phyloP scores from a whole-genome alignment of 2,797 vertebrate species.

The Steatocranus sp. region DNA sequence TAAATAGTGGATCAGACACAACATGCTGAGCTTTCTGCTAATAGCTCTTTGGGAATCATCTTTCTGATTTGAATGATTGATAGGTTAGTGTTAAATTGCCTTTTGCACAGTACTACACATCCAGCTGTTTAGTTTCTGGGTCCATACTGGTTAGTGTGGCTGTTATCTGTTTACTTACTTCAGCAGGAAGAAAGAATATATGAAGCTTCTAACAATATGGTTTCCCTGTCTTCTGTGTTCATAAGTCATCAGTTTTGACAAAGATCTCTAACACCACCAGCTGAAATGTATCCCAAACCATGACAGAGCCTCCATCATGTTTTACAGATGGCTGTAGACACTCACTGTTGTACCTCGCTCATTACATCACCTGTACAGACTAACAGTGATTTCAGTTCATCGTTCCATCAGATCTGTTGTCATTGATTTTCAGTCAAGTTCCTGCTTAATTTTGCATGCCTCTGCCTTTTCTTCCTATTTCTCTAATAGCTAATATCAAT shows the following conservation, averaged over 20 bases:
- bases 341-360: background rate
- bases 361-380: background rate
- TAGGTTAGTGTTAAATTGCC: background rate
- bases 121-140: background rate
- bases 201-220: background rate
- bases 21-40: background rate
- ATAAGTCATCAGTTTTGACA: background rate
- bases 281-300: background rate
- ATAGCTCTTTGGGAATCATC: background rate
- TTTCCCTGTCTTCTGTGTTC: background rate
- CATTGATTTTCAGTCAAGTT: background rate
- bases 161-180: background rate
- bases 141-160: background rate
- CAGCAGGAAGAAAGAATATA: background rate
- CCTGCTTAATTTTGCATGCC: background rate
- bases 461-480: background rate
- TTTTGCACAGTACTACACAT: background rate
- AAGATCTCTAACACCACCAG: background rate
- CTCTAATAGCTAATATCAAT: background rate
- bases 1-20: background rate
- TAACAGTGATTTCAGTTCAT: background rate
- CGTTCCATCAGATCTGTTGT: background rate
- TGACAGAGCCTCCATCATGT: background rate
- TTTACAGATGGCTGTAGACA: background rate
- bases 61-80: background rate